Base-by-base conservation (phyloP, 2,797 vertebrate genomes). In the Lagocephalus sceleratus region DNA sequence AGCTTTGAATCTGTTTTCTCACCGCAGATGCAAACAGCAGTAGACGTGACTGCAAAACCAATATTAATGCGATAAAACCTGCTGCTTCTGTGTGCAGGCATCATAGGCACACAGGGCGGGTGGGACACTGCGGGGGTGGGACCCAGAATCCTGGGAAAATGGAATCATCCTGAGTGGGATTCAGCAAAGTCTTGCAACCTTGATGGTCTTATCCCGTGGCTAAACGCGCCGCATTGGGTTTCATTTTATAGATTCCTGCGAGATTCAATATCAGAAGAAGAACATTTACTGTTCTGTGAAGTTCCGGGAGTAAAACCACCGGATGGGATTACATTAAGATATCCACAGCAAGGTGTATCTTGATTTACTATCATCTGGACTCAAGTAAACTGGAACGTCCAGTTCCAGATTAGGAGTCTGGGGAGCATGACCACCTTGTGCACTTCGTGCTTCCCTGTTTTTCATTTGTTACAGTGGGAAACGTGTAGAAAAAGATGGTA, bases 331-430 rank as follows among this genome's bases (percentile, higher is more conserved):
- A 66, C 77, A 77, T 72, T 20, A 21, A 62, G 60, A 56, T 57
- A 43, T 71, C 57, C 60, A 47, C 49, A 1, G 55, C 16, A 56
- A 60, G 60, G 54, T 70, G 53, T 76, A 84, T 86, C 76, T 72
- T 64, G 71, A 78, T 75, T 75, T 41, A 10, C 61, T 29, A 75
- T 83, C 76, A 42, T 64, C 64, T 71, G 54, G 66, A 78, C 68
- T 73, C 46, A n/a, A 68, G 68, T 79, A 71, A 87, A 89, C 78
- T 77, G 83, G 87, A 82, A 85, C 71, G 84, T 81, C 79, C 62
- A 19, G 75, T 81, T 71, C 26, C 54, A 76, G 79, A 83, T 82
- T 80, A 78, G 39, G 69, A 66, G 54, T 63, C 67, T 45, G 45
- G 67, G 47, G 62, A 75, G 61, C 66, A 35, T 73, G 71, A 56